Conservation (phyloP, 2,113 vertebrate species). For the Aspidoscelis tigris region DNA sequence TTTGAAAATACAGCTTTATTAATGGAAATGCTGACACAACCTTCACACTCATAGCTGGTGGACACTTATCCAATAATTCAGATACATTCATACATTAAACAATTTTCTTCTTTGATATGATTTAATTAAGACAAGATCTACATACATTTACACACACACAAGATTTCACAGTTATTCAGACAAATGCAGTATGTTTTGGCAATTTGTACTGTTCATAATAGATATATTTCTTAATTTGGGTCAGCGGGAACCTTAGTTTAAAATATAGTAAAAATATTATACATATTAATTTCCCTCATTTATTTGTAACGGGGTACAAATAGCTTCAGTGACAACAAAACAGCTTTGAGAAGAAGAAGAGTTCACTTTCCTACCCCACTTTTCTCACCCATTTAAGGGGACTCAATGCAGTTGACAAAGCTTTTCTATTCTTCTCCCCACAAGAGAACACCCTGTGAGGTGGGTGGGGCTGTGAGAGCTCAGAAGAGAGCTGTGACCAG, state of each 20-base stretch:
- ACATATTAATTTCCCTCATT: background rate
- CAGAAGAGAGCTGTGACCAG: no score
- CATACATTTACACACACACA: slow-evolving; percentile 10
- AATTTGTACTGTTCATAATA: slow-evolving; percentile 29
- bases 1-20: background rate
- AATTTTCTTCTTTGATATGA: slow-evolving; percentile 9
- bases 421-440: no score
- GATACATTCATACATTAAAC: slow-evolving; percentile 5
- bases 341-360: no score
- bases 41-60: background rate
- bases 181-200: background rate
- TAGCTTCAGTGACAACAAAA: no score
- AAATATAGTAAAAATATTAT: slow-evolving; percentile 17
- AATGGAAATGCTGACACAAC: background rate
- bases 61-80: slow-evolving; percentile 7
- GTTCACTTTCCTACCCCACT: no score
- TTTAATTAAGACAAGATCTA: slow-evolving; percentile 26
- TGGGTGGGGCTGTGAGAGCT: no score
- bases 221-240: slow-evolving; percentile 6
- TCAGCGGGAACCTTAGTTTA: slow-evolving; percentile 4
- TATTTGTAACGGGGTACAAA: background rate
- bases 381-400: no score
- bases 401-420: no score
- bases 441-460: no score
- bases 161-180: background rate